Conservation (phyloP, 2,888 invertebrate species). For the Enoplolaimus lenunculus region DNA sequence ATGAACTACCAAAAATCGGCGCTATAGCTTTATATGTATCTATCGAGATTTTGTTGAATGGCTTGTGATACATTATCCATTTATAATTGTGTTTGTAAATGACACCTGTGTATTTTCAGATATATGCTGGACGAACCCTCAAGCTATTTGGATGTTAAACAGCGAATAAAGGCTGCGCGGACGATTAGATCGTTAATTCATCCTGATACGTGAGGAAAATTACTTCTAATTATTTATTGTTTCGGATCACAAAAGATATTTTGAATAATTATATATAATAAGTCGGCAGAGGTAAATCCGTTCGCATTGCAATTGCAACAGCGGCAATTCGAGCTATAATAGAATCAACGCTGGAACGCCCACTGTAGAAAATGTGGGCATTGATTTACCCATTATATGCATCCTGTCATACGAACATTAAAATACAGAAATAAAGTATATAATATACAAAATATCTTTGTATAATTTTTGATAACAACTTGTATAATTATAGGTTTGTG, state of each 20-base stretch:
- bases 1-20: too few relatives aligned
- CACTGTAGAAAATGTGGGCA: too few relatives aligned
- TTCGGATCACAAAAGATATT: neutral
- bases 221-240: neutral
- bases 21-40: too few relatives aligned
- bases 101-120: slow-evolving; percentile 34
- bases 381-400: too few relatives aligned
- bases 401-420: too few relatives aligned
- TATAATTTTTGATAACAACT: too few relatives aligned
- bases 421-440: too few relatives aligned
- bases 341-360: too few relatives aligned
- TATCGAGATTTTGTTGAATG: too few relatives aligned
- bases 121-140: slow-evolving; percentile 99
- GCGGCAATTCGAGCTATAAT: neutral
- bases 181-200: slow-evolving; percentile 80
- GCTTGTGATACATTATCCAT: too few relatives aligned
- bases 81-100: too few relatives aligned
- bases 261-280: neutral
- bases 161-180: slow-evolving; percentile 85
- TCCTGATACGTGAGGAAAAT: slow-evolving; percentile 61
- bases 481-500: slow-evolving; percentile 61
- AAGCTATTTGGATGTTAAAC: slow-evolving; percentile 94
- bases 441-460: too few relatives aligned
- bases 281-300: neutral
- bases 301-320: neutral